A percentile compares a stretch with the other conserved stretches of the same genome.
These are phyloP conservation scores for Sandelia bainsii DNA, from an alignment of 2,797 vertebrate species.

Conservation along the genomic window DNA sequence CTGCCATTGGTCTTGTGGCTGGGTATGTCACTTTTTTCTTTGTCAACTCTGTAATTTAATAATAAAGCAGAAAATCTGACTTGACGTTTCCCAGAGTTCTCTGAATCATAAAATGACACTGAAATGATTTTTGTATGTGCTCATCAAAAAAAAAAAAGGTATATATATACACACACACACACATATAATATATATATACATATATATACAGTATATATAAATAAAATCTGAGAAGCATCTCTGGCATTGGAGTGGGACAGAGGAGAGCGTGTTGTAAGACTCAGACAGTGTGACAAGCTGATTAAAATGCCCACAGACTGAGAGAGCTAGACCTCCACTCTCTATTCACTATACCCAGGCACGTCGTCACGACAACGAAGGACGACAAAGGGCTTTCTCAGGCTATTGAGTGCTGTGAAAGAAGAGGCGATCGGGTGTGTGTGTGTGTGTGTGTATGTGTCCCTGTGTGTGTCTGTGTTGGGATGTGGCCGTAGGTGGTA, in stretches of 20 bases:
- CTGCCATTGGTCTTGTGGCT: constrained; percentile 33
- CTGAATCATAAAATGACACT: constrained; percentile 47
- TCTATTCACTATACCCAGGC: constrained; percentile 76
- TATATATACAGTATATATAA: neutral
- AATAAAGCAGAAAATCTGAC: constrained; percentile 58
- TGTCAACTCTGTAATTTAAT: constrained; percentile 56
- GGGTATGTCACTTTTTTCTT: constrained; percentile 29
- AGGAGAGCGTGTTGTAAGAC: constrained; percentile 49
- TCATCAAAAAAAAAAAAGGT: constrained; percentile 3
- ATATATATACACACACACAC: no score
- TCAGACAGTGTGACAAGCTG: constrained; percentile 77
- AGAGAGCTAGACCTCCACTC: constrained; percentile 71
- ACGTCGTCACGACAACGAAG: constrained; percentile 84
- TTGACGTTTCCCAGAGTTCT: constrained; percentile 59
- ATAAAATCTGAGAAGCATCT: constrained; percentile 33
- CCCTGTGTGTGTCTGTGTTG: constrained; percentile 36
- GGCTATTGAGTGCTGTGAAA: constrained; percentile 80
- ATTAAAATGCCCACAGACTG: constrained; percentile 80
- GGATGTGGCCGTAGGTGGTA: constrained; percentile 80
- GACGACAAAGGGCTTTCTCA: constrained; percentile 84
- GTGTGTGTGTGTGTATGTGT: constrained; percentile 36
- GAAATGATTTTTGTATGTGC: constrained; percentile 14
- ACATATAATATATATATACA: no score
- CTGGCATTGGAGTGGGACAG: constrained; percentile 11
- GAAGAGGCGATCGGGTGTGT: constrained; percentile 70